Evolutionary conservation across 2,797 vertebrate genomes (phyloP).

Genomic region (Salmo trutta): DNA sequence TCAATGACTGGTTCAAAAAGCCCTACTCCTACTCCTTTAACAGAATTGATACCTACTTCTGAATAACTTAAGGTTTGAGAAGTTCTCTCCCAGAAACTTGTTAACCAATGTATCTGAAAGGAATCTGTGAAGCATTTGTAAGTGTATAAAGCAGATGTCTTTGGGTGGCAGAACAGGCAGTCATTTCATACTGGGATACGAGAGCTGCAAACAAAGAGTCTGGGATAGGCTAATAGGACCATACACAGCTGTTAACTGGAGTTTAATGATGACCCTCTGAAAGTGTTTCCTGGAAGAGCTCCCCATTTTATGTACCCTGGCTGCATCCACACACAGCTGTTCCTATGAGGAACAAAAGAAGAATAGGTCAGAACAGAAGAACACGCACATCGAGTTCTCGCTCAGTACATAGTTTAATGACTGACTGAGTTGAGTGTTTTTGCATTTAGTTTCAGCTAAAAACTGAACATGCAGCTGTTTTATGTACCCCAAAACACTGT

Average conservation of each 20-base stretch:
- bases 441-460: constrained; percentile 23
- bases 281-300: constrained; percentile 57
- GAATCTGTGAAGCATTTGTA: constrained; percentile 55
- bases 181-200: constrained; percentile 52
- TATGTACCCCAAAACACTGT: constrained; percentile 29
- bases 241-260: constrained; percentile 65
- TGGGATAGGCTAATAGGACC: constrained; percentile 53
- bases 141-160: constrained; percentile 67
- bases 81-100: constrained; percentile 52
- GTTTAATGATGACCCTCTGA: constrained; percentile 66
- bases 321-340: constrained; percentile 43
- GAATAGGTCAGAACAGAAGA: constrained; percentile 45
- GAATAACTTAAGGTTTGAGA: constrained; percentile 5
- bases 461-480: constrained; percentile 24
- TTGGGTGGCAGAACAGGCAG: constrained; percentile 38
- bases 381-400: constrained; percentile 19
- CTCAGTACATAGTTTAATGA: constrained; percentile 20
- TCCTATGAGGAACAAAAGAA: constrained; percentile 47
- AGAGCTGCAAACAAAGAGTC: constrained; percentile 55
- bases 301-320: constrained; percentile 59
- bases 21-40: too few relatives aligned
- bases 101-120: constrained; percentile 20
- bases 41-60: background rate
- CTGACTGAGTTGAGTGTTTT: constrained; percentile 44
- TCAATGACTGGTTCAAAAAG: too few relatives aligned